Base-by-base conservation (phyloP, 2,113 vertebrate species). In the Formicarius rufipectus region DNA sequence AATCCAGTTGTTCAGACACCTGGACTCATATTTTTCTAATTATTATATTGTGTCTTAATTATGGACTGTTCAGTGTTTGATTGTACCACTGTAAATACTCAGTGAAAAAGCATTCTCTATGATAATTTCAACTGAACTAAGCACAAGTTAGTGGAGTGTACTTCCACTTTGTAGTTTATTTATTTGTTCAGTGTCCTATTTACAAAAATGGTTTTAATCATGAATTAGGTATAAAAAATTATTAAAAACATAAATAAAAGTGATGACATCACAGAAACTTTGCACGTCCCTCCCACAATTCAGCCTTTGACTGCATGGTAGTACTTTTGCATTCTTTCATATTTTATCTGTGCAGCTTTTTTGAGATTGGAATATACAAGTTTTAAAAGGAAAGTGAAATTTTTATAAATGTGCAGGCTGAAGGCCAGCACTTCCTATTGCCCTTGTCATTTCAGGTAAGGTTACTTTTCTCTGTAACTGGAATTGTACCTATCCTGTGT, bases 191-290 rank as follows among this genome's bases (percentile, higher is more conserved):
- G 11, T 68, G 11, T 74, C 37, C 40, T 53, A 45, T 23, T 71
- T 47, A 60, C 4, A 78, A 15, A 64, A 39, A 5, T 0, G 4
- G 24, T 68, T 85, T 66, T 16, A 31, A n/a, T 37, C 0, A 45
- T 45, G 0, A 60, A 40, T 68, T 64, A 50, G 47, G 6, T 83
- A 63, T 23, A 3, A 12, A 53, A 7, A 72, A 7, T 58, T 79
- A 8, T 68, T 95, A 31, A 58, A 71, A 89, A 49, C 30, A 59
- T 10, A 73, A 63, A 40, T 44, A n/a, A 60, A 72, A 62, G 30
- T 33, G 27, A 21, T 56, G 13, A 27, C 5, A 14, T 10, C 1
- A 0, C 37, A 82, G 76, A 71, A 28, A 44, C 5, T 74, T 83
- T 60, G 49, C n/a, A 19, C 12, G 30, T 44, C 28, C 3, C 5